Evolutionary conservation across 2,888 invertebrate genomes (phyloP).

Genomic region (Agonopterix alstromeriana): DNA sequence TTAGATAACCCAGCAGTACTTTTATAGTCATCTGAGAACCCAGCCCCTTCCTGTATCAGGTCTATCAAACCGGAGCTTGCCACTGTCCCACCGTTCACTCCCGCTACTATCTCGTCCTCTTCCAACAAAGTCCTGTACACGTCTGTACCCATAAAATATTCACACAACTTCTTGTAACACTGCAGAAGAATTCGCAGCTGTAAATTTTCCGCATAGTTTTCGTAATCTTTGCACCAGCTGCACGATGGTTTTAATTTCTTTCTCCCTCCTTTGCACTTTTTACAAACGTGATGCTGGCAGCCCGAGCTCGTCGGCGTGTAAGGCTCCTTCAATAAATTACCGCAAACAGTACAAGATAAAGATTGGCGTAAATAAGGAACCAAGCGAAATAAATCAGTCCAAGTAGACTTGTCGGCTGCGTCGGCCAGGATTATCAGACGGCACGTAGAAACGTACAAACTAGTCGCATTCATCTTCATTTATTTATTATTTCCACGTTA

Average conservation of each 20-base stretch:
- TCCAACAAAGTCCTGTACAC: constrained; percentile 80
- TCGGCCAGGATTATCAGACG: constrained; percentile 87
- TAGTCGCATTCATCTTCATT: constrained; percentile 85
- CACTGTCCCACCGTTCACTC: constrained; percentile 66
- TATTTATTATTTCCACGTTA: constrained; percentile 26
- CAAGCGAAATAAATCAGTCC: constrained; percentile 88
- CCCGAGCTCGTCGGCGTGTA: constrained; percentile 85
- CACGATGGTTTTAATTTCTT: constrained; percentile 92
- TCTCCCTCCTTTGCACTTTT: constrained; percentile 87
- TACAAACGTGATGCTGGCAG: constrained; percentile 94
- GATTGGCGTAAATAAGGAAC: constrained; percentile 91
- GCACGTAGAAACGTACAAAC: constrained; percentile 88
- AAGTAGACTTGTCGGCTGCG: constrained; percentile 81
- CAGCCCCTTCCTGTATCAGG: constrained; percentile 87
- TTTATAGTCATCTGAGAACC: constrained; percentile 85
- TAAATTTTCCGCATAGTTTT: constrained; percentile 88
- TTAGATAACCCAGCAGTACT: constrained; percentile 84
- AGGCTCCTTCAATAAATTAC: constrained; percentile 88
- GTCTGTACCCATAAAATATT: constrained; percentile 85
- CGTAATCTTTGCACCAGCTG: constrained; percentile 89
- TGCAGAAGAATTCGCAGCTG: constrained; percentile 87
- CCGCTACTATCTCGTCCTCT: constrained; percentile 70
- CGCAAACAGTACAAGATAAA: constrained; percentile 93
- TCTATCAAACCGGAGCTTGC: constrained; percentile 81
- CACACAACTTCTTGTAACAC: constrained; percentile 93